Evolutionary conservation across 64 coral and sea anemone species (phyloP), one percentile per base, ranked within the genome.

Genomic region (Pocillopora verrucosa): DNA sequence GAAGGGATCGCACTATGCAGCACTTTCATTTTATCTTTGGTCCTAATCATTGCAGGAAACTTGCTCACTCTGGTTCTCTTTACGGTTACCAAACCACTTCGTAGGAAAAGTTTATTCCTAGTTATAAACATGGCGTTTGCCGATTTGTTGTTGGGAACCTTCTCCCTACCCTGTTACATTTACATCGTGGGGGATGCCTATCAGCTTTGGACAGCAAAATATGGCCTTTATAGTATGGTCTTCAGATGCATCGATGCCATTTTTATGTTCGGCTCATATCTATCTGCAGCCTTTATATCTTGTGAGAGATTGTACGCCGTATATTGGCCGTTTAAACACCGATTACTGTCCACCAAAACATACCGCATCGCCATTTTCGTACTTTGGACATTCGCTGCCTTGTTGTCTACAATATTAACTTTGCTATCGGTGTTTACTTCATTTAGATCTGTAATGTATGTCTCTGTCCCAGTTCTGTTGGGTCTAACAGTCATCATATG

Each of bases 161-260:
- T 75, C 1, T 36, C 25, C 11, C 17, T 75, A 36, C 73, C 73
- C 9, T 36, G 41, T 25, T 75, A 75, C 13, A 36, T 36, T 75
- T 10, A 73, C 69, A 1, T 9, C 1, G 30, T 35, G 0, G 73
- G 73, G 5, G 11, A 10, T 36, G 1, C 1, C 2, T 75, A 36
- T 34, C 73, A 36, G 25, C 10, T 75, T 11, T 75, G 73, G 73
- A 75, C 3, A 26, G 20, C 1, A 12, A 37, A 36, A 36, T 11
- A 1, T 4, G 10, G 20, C 26, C 13, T 75, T 25, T 0, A 36
- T 25, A 0, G 0, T 1, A 0, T 75, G 1, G 34, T 10, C 0
- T 75, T 36, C 73, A 15, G 11, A 9, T 4, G 11, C 35, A 9
- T 75, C 9, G 2, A 75, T 36, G 35, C 73, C 30, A 4, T 16